Evolutionary conservation across 1,140 invertebrate species (phyloP).

Genomic region (Drosophila mauritiana): DNA sequence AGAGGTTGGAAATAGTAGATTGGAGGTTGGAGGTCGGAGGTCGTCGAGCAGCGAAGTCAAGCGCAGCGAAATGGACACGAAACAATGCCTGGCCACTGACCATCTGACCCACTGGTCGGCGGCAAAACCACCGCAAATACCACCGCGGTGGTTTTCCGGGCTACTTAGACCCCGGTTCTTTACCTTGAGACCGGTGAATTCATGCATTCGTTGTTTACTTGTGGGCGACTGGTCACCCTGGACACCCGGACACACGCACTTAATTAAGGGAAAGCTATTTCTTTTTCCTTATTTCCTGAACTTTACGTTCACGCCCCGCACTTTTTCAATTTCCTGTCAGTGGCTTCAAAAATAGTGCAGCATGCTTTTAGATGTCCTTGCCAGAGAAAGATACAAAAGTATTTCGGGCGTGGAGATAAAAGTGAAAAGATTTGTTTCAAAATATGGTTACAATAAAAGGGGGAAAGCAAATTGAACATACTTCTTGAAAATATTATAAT

Average conservation of each 20-base stretch:
- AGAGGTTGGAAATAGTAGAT: conserved; percentile 1
- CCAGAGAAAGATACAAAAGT: neutral
- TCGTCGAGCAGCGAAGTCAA: conserved; percentile 38
- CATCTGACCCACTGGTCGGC: conserved; percentile 25
- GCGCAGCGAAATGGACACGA: conserved; percentile 61
- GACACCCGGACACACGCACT: conserved; percentile 31
- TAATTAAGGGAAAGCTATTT: conserved; percentile 34
- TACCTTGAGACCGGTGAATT: conserved; percentile 21
- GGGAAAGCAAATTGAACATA: no score
- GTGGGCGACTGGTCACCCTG: conserved; percentile 10
- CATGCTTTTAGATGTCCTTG: conserved; percentile 16
- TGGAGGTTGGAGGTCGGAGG: conserved; percentile 8
- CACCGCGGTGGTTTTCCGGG: conserved; percentile 8
- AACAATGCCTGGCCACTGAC: conserved; percentile 35
- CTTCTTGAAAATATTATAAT: no score
- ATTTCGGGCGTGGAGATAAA: neutral
- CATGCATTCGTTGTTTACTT: conserved; percentile 25
- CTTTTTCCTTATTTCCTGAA: conserved; percentile 12
- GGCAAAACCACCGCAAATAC: conserved; percentile 19
- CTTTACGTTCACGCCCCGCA: conserved; percentile 12
- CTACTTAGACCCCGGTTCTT: conserved; percentile 9
- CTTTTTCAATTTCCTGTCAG: conserved; percentile 58
- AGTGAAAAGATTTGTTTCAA: neutral
- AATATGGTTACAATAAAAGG: neutral
- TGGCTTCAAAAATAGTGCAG: conserved; percentile 28